These are phyloP conservation scores for Ferrisia virgata DNA, from an alignment of 2,888 invertebrate genomes.

Conservation along the genomic window DNA sequence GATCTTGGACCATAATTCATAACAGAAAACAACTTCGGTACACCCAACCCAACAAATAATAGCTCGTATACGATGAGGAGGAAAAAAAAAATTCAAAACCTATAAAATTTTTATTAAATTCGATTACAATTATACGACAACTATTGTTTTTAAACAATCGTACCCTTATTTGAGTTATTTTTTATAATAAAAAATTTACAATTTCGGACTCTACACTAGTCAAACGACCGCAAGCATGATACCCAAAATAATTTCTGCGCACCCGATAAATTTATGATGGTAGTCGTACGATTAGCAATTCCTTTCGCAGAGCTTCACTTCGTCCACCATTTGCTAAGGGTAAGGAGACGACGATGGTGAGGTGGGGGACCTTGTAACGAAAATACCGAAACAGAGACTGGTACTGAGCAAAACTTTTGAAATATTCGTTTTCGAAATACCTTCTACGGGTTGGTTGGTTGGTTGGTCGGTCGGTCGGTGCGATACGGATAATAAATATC, in stretches of 20 bases:
- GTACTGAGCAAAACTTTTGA: not conserved
- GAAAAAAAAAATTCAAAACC: not conserved
- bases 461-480: not conserved
- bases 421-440: slow-evolving; percentile 19
- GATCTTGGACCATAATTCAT: not conserved
- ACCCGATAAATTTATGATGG: not conserved
- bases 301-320: not conserved
- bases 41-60: not conserved
- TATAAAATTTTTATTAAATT: slow-evolving; percentile 11
- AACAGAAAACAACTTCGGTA: not conserved
- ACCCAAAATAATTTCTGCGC: not conserved
- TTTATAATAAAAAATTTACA: not conserved
- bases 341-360: no score
- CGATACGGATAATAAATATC: slow-evolving; percentile 23
- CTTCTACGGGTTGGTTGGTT: no score
- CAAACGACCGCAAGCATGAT: no score
- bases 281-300: not conserved
- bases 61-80: not conserved
- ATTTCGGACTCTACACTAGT: not conserved
- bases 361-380: not conserved
- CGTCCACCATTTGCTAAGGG: not conserved
- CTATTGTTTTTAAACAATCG: not conserved
- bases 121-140: not conserved
- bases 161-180: no score
- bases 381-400: not conserved